phyloP scores from a whole-genome alignment of 2,113 vertebrate genomes.

The Paramormyrops kingsleyae region DNA sequence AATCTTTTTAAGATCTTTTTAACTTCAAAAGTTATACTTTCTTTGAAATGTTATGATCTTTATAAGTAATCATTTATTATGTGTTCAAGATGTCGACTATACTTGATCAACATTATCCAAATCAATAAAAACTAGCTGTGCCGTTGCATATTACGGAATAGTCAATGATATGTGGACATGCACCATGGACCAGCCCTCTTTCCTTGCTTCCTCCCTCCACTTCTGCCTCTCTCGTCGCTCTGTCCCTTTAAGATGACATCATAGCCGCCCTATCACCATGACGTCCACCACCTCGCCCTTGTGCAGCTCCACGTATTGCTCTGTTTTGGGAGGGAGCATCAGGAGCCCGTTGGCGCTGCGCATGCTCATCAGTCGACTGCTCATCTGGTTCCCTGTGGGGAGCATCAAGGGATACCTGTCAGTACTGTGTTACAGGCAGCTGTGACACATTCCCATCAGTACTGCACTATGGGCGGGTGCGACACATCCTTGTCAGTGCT shows the following conservation, averaged over 20 bases:
- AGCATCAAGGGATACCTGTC: neutral
- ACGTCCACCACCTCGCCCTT: slow-evolving; percentile 98
- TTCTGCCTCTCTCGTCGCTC: slow-evolving; percentile 16
- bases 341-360: slow-evolving; percentile 97
- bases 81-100: slow-evolving; percentile 98
- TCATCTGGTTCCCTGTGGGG: slow-evolving; percentile 90
- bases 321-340: slow-evolving; percentile 99
- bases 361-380: slow-evolving; percentile 98
- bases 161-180: slow-evolving; percentile 99
- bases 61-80: slow-evolving; percentile 69
- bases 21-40: slow-evolving; percentile 77
- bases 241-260: slow-evolving; percentile 69
- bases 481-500: neutral
- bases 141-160: slow-evolving; percentile 99
- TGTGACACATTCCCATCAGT: neutral
- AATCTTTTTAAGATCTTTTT: slow-evolving; percentile 86
- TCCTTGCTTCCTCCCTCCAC: slow-evolving; percentile 41
- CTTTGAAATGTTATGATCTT: slow-evolving; percentile 96
- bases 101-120: slow-evolving; percentile 97
- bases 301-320: slow-evolving; percentile 98
- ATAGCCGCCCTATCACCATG: slow-evolving; percentile 99
- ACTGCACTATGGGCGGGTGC: no score
- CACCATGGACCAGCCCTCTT: slow-evolving; percentile 81
- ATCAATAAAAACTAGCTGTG: slow-evolving; percentile 99
- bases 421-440: neutral